Evolutionary conservation across 2,888 invertebrate species (phyloP).

Genomic region (Phengaris arion): DNA sequence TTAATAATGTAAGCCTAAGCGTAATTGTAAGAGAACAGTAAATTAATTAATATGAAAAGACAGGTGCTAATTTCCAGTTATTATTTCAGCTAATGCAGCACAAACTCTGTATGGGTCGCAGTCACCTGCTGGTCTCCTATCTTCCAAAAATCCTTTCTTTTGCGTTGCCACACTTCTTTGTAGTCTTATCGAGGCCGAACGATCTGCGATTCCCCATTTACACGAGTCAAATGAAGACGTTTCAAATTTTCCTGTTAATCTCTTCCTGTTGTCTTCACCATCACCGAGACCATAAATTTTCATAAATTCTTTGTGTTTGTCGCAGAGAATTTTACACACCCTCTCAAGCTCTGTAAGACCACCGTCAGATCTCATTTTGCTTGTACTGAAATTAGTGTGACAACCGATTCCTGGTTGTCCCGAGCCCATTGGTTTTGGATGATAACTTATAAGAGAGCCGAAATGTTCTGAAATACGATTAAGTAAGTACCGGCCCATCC

Average conservation of each 20-base stretch:
- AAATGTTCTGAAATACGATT: conserved; percentile 92
- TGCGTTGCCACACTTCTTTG: conserved; percentile 92
- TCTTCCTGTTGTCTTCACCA: conserved; percentile 93
- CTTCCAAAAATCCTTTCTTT: conserved; percentile 95
- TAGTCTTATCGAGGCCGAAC: conserved; percentile 94
- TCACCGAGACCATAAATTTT: conserved; percentile 92
- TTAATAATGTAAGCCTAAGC: no score
- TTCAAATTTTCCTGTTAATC: conserved; percentile 95
- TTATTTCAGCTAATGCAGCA: conserved; percentile 69
- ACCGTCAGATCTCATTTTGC: conserved; percentile 88
- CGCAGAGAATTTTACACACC: conserved; percentile 87
- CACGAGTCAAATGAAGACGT: conserved; percentile 96
- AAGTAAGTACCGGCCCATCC: conserved; percentile 91
- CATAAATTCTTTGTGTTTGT: conserved; percentile 84
- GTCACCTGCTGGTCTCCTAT: conserved; percentile 94
- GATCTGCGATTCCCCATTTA: conserved; percentile 91
- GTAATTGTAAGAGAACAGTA: no score
- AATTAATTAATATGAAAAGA: neutral
- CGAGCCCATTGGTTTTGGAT: conserved; percentile 87
- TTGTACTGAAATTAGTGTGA: conserved; percentile 94
- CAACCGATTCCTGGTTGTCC: conserved; percentile 93
- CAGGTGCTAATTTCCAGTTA: neutral
- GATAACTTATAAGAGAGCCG: conserved; percentile 83
- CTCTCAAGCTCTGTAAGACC: conserved; percentile 88
- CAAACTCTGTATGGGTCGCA: conserved; percentile 89